Conservation (phyloP, 2,888 invertebrate species). For the Diabrotica balteata region DNA sequence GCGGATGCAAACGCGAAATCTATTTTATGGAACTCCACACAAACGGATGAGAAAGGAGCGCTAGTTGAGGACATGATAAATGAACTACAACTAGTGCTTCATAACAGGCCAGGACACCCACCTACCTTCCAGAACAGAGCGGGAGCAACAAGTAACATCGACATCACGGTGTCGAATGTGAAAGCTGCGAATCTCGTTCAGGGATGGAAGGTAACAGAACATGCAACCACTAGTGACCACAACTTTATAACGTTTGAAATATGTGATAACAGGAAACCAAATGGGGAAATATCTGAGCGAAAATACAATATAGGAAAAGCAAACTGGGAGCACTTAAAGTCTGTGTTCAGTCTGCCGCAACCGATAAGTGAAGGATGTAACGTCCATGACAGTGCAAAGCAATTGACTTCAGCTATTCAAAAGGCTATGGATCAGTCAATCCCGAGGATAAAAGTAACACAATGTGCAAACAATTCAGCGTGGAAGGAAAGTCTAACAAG, state of each 20-base stretch:
- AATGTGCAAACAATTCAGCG: too few species aligned
- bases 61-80: neutral
- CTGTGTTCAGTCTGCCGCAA: too few species aligned
- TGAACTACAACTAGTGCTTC: neutral
- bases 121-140: conserved; percentile 6
- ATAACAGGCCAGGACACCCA: conserved; percentile 1
- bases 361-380: too few species aligned
- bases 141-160: conserved; percentile 5
- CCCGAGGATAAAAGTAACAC: too few species aligned
- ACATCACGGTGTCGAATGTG: conserved; percentile 9
- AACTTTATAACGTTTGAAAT: neutral
- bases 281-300: neutral
- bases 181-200: neutral
- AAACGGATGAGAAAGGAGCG: neutral
- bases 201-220: neutral
- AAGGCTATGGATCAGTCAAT: too few species aligned
- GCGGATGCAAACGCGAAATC: conserved; percentile 14
- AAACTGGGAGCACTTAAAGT: neutral
- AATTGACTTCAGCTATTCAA: too few species aligned
- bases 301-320: neutral
- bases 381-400: too few species aligned
- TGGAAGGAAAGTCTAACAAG: too few species aligned
- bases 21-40: neutral
- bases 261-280: neutral
- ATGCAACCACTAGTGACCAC: neutral